Percentiles rank a stretch among this genome's conserved stretches.
phyloP scores from a whole-genome alignment of 2,888 invertebrate genomes.

The Eurois occulta region DNA sequence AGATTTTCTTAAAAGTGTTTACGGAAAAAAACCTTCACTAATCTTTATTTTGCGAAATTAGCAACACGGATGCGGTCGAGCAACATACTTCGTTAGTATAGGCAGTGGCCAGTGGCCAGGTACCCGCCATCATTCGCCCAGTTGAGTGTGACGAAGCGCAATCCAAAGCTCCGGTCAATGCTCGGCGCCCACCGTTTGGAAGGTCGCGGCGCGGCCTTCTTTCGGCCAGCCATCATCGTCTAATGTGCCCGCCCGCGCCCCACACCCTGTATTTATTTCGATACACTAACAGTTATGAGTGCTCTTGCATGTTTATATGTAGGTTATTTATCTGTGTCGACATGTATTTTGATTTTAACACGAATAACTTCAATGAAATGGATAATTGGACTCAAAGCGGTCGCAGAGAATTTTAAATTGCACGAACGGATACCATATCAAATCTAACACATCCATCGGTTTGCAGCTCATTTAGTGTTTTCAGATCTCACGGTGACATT shows the following conservation, averaged over 20 bases:
- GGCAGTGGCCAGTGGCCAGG: slow-evolving; percentile 65
- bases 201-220: slow-evolving; percentile 90
- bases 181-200: slow-evolving; percentile 86
- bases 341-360: slow-evolving; percentile 80
- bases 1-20: slow-evolving; percentile 24
- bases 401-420: slow-evolving; percentile 75
- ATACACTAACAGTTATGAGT: slow-evolving; percentile 87
- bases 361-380: slow-evolving; percentile 80
- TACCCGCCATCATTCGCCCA: slow-evolving; percentile 71
- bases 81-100: slow-evolving; percentile 68
- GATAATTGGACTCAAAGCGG: slow-evolving; percentile 79
- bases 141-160: slow-evolving; percentile 76
- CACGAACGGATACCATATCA: slow-evolving; percentile 76
- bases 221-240: slow-evolving; percentile 82
- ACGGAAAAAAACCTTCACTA: slow-evolving; percentile 15
- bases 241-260: slow-evolving; percentile 78
- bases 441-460: slow-evolving; percentile 75
- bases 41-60: slow-evolving; percentile 67
- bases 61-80: slow-evolving; percentile 73
- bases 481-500: slow-evolving; percentile 84
- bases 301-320: slow-evolving; percentile 88
- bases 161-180: slow-evolving; percentile 82
- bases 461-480: slow-evolving; percentile 68
- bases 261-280: slow-evolving; percentile 87
- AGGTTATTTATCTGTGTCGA: slow-evolving; percentile 88